phyloP scores from a whole-genome alignment of 1,140 invertebrate species.

The Lepidurus couesii region DNA sequence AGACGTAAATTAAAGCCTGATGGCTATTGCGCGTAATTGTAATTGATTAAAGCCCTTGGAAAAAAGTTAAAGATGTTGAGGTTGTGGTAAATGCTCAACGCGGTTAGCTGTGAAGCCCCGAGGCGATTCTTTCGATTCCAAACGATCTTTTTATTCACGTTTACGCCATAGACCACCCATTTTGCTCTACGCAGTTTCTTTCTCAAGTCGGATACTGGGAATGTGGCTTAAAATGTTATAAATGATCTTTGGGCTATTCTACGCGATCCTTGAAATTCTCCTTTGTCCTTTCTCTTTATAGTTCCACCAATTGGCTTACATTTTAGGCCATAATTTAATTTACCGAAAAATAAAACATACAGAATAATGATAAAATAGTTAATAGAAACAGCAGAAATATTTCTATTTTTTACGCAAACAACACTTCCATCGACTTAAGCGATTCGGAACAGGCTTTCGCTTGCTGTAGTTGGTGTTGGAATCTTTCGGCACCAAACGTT shows the following conservation, averaged over 20 bases:
- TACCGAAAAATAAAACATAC: too few relatives aligned
- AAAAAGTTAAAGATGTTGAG: not conserved
- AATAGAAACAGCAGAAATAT: too few relatives aligned
- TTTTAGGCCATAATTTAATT: not conserved
- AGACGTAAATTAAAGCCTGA: not conserved
- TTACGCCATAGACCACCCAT: not conserved
- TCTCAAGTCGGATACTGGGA: too few relatives aligned
- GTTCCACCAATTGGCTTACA: not conserved
- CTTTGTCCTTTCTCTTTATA: not conserved
- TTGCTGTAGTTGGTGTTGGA: too few relatives aligned
- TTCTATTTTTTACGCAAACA: too few relatives aligned
- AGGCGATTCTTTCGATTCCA: too few relatives aligned
- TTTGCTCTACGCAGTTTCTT: not conserved
- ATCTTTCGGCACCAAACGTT: too few relatives aligned
- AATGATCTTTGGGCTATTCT: not conserved
- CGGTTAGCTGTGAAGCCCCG: not conserved
- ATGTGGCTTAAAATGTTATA: too few relatives aligned
- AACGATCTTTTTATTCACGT: not conserved
- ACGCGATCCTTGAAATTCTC: not conserved
- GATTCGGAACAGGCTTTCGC: too few relatives aligned
- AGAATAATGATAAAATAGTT: too few relatives aligned
- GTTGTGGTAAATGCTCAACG: not conserved
- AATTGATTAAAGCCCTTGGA: not conserved
- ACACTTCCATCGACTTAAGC: too few relatives aligned
- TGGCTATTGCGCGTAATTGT: conserved; percentile 9